Base-by-base conservation (phyloP, 2,797 vertebrate genomes). In the Myioborus miniatus region DNA sequence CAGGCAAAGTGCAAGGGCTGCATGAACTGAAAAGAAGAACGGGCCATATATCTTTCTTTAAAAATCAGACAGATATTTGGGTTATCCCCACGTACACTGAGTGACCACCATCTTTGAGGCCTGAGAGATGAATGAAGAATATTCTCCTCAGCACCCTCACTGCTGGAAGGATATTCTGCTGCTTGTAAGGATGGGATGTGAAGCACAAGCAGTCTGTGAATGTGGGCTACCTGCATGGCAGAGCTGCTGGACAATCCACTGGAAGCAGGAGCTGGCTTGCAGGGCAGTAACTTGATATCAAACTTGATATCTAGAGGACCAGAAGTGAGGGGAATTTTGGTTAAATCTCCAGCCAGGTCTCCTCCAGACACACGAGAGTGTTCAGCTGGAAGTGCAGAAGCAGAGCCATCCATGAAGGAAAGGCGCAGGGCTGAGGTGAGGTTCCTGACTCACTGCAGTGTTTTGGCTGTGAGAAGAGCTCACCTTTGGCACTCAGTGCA, bases 131-230 rank as follows among this genome's bases (percentile, higher is more conserved):
- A 89, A 58, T 29, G n/a, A 87, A 78, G 56, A 60, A 68, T 50
- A 7, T 41, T 52, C 23, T 85, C 43, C 43, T 81, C 22, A 20
- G 30, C 55, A 47, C 12, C 39, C 20, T 90, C 32, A 47, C 19
- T 55, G 37, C 39, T 65, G 39, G 7, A 55, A 83, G 20, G 55
- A 10, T 47, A 37, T 39, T 71, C 62, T 83, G 20, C 2, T 8
- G 8, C 24, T 72, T 76, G 6, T 29, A 50, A 76, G 43, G 65
- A 30, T 55, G 22, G 29, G 52, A 34, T 41, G 29, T 46, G 52
- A 52, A 74, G 36, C 46, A 75, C 0, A 0, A 83, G 16, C 39
- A 49, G 21, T 5, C 29, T 0, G 2, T 32, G 46, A 53, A 29
- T 10, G 9, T 49, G 26, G 39, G 36, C 32, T 62, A 6, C 19